These are phyloP conservation scores for Schrankia costaestrigalis DNA, from an alignment of 2,888 invertebrate genomes.

Conservation along the genomic window DNA sequence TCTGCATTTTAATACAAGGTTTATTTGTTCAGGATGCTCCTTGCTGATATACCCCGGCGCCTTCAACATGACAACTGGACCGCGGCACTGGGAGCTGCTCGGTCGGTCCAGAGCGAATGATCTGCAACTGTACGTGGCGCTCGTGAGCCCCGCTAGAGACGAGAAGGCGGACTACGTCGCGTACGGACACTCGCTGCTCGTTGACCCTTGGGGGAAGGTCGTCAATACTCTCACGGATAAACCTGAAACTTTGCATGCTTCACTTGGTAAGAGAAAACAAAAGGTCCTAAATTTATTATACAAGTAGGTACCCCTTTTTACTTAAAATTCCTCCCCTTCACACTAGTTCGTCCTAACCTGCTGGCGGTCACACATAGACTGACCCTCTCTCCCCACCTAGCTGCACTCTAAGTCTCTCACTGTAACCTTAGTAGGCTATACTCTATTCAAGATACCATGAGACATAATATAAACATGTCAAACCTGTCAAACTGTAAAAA, in stretches of 20 bases:
- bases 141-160: constrained; percentile 91
- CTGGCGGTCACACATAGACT: no score
- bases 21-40: constrained; percentile 89
- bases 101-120: constrained; percentile 91
- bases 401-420: no score
- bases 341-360: no score
- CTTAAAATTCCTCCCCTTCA: no score
- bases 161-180: constrained; percentile 87
- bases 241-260: constrained; percentile 86
- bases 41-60: constrained; percentile 95
- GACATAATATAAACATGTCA: no score
- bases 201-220: constrained; percentile 92
- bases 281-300: neutral
- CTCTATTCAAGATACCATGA: no score
- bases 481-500: no score
- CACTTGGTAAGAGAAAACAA: constrained; percentile 84
- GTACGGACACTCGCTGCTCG: constrained; percentile 92
- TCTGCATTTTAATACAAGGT: no score
- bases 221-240: constrained; percentile 84
- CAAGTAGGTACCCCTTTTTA: no score
- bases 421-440: no score
- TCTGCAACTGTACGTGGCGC: constrained; percentile 93
- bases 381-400: no score
- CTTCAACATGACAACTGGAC: constrained; percentile 98
- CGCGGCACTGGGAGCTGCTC: constrained; percentile 94